Percentiles rank a stretch among this genome's conserved stretches.
Evolutionary conservation across 2,797 vertebrate species (phyloP).

Genomic region (Enoplosus armatus): DNA sequence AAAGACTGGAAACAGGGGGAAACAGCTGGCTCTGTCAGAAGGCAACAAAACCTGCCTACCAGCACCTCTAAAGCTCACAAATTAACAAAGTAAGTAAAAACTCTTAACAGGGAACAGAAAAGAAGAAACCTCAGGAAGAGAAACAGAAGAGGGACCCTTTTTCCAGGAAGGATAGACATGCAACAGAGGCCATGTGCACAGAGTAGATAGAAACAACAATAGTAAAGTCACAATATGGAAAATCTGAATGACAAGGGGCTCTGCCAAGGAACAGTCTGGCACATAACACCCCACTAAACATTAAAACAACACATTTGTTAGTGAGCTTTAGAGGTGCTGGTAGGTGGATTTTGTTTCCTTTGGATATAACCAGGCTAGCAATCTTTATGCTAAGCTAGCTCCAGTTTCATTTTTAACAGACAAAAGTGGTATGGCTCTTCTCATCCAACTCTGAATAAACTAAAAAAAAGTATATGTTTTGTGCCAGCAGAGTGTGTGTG

Average conservation of each 20-base stretch:
- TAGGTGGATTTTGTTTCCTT: not conserved
- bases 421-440: not conserved
- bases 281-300: not conserved
- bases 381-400: constrained; percentile 9
- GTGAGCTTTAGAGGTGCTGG: not conserved
- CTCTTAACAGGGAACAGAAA: too few species aligned
- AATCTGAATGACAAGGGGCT: not conserved
- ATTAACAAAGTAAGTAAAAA: not conserved
- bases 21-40: not conserved
- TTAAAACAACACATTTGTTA: constrained; percentile 4
- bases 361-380: not conserved
- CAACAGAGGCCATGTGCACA: not conserved
- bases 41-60: not conserved
- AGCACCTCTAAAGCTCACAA: not conserved
- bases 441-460: not conserved
- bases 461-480: constrained; percentile 10
- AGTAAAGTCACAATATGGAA: constrained; percentile 2
- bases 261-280: constrained; percentile 10
- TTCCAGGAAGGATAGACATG: not conserved
- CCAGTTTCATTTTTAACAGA: not conserved
- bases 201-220: not conserved
- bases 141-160: not conserved
- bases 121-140: too few species aligned
- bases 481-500: constrained; percentile 1
- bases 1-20: not conserved